phyloP scores from a whole-genome alignment of 1,140 invertebrate species.

The Ephestia elutella region DNA sequence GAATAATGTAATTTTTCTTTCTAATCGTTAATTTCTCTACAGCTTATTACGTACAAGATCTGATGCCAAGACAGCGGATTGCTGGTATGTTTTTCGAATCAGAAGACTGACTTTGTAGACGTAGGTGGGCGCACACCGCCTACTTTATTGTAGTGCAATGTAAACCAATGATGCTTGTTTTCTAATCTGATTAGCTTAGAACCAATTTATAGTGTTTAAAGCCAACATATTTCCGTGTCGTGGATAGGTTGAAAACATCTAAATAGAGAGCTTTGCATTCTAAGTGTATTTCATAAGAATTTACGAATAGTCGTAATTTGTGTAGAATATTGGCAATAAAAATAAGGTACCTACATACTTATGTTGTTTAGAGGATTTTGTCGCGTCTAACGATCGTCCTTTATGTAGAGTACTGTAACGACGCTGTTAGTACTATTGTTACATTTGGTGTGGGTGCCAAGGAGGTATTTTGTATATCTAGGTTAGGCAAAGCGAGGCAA shows the following conservation, averaged over 20 bases:
- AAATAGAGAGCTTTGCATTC: conserved; percentile 13
- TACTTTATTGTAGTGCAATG: conserved; percentile 19
- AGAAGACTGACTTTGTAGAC: not conserved
- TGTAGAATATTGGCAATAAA: conserved; percentile 11
- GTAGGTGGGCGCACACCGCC: conserved; percentile 25
- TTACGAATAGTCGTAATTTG: not conserved
- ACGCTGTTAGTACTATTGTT: too few relatives aligned
- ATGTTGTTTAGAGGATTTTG: not conserved
- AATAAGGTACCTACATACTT: not conserved
- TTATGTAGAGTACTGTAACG: not conserved
- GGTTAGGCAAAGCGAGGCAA: too few relatives aligned
- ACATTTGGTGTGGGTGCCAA: too few relatives aligned
- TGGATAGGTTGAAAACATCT: not conserved
- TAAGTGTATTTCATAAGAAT: not conserved
- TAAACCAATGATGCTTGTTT: conserved; percentile 32
- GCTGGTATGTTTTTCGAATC: too few relatives aligned
- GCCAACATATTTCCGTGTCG: not conserved
- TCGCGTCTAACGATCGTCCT: too few relatives aligned
- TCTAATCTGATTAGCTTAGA: conserved; percentile 30
- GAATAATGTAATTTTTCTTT: too few relatives aligned
- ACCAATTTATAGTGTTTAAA: not conserved
- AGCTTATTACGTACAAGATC: too few relatives aligned
- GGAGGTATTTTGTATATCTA: too few relatives aligned
- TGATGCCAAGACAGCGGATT: too few relatives aligned
- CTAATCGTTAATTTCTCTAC: too few relatives aligned